Percentiles rank a stretch among this genome's conserved stretches.
Evolutionary conservation across 2,797 vertebrate genomes (phyloP).

Genomic region (Helostoma temminkii): DNA sequence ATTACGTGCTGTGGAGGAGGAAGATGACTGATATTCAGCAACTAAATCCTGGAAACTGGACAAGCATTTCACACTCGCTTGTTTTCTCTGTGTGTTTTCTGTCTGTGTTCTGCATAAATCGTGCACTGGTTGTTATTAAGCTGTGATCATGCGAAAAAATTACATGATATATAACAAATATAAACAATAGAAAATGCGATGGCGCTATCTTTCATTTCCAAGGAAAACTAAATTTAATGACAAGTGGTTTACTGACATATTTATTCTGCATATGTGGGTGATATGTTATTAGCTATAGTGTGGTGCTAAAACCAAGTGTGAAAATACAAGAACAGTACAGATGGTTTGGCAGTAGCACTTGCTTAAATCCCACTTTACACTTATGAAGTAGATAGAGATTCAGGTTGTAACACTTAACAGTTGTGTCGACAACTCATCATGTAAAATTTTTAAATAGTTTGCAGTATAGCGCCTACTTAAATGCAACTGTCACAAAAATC

Average conservation of each 20-base stretch:
- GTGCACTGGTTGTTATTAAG: slow-evolving; percentile 20
- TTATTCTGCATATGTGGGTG: slow-evolving; percentile 60
- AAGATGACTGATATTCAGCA: slow-evolving; percentile 67
- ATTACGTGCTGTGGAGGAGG: slow-evolving; percentile 64
- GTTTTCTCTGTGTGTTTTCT: slow-evolving; percentile 45
- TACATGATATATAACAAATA: slow-evolving; percentile 28
- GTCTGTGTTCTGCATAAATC: slow-evolving; percentile 53
- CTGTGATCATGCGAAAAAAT: slow-evolving; percentile 29
- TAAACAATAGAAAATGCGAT: slow-evolving; percentile 15
- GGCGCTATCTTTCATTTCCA: slow-evolving; percentile 9
- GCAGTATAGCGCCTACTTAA: not conserved
- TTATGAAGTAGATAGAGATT: slow-evolving; percentile 12
- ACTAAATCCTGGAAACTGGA: slow-evolving; percentile 65
- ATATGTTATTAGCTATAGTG: slow-evolving; percentile 36
- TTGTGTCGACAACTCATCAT: slow-evolving; percentile 6
- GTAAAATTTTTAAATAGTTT: not conserved
- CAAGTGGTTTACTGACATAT: slow-evolving; percentile 61
- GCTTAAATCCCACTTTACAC: slow-evolving; percentile 26
- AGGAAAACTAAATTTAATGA: slow-evolving; percentile 40
- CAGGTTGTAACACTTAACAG: slow-evolving; percentile 26
- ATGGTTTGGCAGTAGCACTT: slow-evolving; percentile 46
- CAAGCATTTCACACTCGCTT: slow-evolving; percentile 59
- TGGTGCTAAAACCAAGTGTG: slow-evolving; percentile 55
- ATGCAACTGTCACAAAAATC: too few species aligned
- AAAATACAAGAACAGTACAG: slow-evolving; percentile 46